Evolutionary conservation across 2,888 invertebrate species (phyloP).

Genomic region (Gordius sp.): DNA sequence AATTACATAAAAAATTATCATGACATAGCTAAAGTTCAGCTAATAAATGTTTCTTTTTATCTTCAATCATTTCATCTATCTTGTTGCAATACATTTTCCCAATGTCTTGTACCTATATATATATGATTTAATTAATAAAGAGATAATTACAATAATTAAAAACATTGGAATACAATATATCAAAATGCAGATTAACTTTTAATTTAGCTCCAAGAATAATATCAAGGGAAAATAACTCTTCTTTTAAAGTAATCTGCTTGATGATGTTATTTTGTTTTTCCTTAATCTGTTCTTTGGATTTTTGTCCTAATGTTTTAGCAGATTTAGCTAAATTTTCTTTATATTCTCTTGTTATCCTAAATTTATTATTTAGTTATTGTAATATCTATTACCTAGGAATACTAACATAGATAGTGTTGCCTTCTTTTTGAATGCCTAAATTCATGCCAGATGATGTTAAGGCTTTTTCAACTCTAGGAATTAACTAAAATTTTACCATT

Average conservation of each 20-base stretch:
- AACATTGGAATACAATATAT: no score
- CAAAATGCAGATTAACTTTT: neutral
- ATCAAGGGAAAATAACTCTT: neutral
- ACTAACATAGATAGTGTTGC: neutral
- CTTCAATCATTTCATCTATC: neutral
- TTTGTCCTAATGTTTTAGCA: neutral
- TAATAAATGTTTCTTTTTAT: neutral
- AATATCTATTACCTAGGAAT: slow-evolving; percentile 7
- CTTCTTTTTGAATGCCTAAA: slow-evolving; percentile 15
- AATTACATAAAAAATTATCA: no score
- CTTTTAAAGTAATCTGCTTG: neutral
- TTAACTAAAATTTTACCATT: slow-evolving; percentile 5
- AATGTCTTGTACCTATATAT: neutral
- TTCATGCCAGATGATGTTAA: slow-evolving; percentile 8
- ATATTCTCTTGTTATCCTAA: slow-evolving; percentile 1
- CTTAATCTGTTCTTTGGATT: neutral
- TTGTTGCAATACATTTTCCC: neutral
- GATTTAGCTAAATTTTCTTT: slow-evolving; percentile 15
- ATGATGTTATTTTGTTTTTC: neutral
- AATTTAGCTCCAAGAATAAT: neutral
- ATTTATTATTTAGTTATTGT: no score
- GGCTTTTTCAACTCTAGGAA: neutral
- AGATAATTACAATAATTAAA: neutral
- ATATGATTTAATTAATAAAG: neutral
- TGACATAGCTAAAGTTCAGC: neutral